Percentiles rank a stretch among this genome's conserved stretches.
Evolutionary conservation across 2,113 vertebrate genomes (phyloP).

Genomic region (Python bivittatus): DNA sequence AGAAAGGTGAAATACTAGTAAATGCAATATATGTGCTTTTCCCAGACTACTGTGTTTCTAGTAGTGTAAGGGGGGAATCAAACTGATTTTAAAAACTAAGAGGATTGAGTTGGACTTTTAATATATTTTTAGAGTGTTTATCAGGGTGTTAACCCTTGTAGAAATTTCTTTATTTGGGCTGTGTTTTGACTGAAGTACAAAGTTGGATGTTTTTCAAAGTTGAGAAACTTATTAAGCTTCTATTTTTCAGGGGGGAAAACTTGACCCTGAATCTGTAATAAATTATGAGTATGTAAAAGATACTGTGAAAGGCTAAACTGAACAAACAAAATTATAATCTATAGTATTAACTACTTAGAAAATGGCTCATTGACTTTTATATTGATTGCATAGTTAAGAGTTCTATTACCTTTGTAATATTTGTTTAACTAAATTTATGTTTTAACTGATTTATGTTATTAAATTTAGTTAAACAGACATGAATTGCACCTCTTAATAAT

Average conservation of each 20-base stretch:
- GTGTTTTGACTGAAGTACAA: slow-evolving; percentile 34
- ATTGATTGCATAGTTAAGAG: background rate
- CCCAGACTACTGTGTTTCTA: slow-evolving; percentile 30
- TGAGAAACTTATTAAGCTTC: slow-evolving; percentile 31
- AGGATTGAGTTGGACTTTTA: background rate
- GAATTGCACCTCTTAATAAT: no score
- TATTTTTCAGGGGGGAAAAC: background rate
- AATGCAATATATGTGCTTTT: slow-evolving; percentile 23
- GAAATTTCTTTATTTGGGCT: slow-evolving; percentile 44
- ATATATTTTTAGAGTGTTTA: slow-evolving; percentile 42
- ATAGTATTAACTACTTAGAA: slow-evolving; percentile 25
- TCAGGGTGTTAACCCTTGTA: slow-evolving; percentile 25
- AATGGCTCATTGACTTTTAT: slow-evolving; percentile 19
- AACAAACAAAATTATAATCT: background rate
- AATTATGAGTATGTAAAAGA: background rate
- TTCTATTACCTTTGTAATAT: slow-evolving; percentile 24
- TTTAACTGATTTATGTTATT: background rate
- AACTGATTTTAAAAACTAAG: slow-evolving; percentile 21
- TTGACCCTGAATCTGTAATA: background rate
- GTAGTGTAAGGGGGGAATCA: slow-evolving; percentile 22
- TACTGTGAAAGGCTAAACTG: background rate
- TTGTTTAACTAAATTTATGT: slow-evolving; percentile 32
- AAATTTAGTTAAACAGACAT: no score
- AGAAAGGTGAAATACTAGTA: slow-evolving; percentile 28
- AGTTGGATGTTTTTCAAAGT: slow-evolving; percentile 30